A percentile compares a stretch with the other conserved stretches of the same genome.
Conservation (phyloP, 2,888 invertebrate genomes). For the Eristalis tenax region DNA sequence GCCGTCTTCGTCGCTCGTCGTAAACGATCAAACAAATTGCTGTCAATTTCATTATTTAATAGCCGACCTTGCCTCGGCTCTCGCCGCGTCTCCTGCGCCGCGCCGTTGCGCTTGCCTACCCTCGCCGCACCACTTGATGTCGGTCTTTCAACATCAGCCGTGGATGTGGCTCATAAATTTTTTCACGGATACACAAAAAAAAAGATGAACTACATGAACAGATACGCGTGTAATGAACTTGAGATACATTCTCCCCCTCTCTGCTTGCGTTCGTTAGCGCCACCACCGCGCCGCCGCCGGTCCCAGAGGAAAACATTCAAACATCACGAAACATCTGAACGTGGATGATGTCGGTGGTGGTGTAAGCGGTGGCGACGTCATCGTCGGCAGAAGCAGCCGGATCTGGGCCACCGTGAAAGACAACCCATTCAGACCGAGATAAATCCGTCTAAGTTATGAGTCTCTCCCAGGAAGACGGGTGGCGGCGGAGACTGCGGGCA, state of each 20-base stretch:
- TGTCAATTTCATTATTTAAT: slow-evolving; percentile 69
- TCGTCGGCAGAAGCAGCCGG: not conserved
- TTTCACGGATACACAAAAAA: slow-evolving; percentile 4
- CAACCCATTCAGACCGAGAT: slow-evolving; percentile 62
- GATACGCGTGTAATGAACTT: slow-evolving; percentile 30
- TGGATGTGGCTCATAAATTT: slow-evolving; percentile 52
- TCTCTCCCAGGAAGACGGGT: slow-evolving; percentile 26
- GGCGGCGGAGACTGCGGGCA: not conserved
- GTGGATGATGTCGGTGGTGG: not conserved
- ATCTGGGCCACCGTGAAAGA: slow-evolving; percentile 62
- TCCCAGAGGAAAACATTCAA: slow-evolving; percentile 40
- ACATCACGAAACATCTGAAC: not conserved
- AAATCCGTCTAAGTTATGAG: slow-evolving; percentile 63
- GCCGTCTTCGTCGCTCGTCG: slow-evolving; percentile 29
- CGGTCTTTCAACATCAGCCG: slow-evolving; percentile 52
- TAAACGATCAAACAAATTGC: slow-evolving; percentile 69
- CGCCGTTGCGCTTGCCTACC: not conserved
- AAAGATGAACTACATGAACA: too few species aligned
- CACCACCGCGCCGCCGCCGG: slow-evolving; percentile 22
- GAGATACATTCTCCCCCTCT: slow-evolving; percentile 32
- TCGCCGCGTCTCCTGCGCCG: too few species aligned
- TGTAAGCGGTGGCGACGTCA: too few species aligned
- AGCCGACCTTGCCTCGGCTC: slow-evolving; percentile 59
- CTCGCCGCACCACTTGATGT: not conserved
- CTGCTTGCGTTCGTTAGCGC: slow-evolving; percentile 59